Conservation (phyloP, 2,797 vertebrate genomes). For the Threskiornis aethiopicus region DNA sequence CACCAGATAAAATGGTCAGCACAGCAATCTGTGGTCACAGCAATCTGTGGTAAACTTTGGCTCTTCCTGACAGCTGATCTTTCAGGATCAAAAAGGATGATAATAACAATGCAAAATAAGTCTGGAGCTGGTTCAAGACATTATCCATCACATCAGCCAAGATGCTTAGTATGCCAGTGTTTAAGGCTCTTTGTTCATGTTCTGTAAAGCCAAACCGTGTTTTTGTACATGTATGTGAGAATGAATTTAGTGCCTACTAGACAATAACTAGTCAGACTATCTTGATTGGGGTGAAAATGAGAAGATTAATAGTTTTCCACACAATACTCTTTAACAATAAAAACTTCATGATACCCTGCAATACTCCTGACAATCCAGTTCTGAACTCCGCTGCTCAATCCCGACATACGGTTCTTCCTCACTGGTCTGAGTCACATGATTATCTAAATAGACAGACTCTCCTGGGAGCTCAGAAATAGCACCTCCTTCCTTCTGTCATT, state of each 20-base stretch:
- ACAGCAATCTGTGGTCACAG: neutral
- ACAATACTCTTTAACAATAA: neutral
- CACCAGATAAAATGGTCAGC: neutral
- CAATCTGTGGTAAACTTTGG: neutral
- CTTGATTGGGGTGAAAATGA: neutral
- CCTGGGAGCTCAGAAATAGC: neutral
- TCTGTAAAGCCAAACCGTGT: neutral
- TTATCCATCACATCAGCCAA: neutral
- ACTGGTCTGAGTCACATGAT: too few species aligned
- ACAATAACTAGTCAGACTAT: neutral
- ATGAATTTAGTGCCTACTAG: neutral
- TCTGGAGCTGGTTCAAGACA: neutral
- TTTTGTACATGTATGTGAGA: neutral
- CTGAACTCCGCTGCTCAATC: neutral
- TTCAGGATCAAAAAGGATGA: slow-evolving; percentile 1
- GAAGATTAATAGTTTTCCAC: neutral
- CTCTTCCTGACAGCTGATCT: slow-evolving; percentile 18
- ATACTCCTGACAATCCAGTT: neutral
- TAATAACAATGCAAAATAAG: slow-evolving; percentile 20
- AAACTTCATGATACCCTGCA: neutral
- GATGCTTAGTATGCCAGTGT: neutral
- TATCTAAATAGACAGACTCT: neutral
- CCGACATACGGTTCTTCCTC: neutral
- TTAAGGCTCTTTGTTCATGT: neutral
- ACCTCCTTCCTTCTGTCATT: neutral